Conservation (phyloP, 2,113 vertebrate genomes). For the Sprattus sprattus region DNA sequence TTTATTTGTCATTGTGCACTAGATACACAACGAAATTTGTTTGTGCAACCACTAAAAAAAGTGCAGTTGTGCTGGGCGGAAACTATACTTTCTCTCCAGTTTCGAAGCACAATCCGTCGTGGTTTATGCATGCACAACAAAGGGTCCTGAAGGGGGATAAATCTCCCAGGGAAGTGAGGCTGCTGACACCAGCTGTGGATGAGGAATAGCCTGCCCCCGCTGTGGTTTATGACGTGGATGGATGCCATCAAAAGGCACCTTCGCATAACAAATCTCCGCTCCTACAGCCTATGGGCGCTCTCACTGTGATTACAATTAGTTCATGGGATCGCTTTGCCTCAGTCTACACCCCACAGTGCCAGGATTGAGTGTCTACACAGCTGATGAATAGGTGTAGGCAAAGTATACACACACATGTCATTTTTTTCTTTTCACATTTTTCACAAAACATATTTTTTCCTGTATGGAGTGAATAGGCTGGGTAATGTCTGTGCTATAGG, state of each 20-base stretch:
- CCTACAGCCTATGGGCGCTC: neutral
- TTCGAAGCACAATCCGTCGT: neutral
- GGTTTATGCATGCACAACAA: neutral
- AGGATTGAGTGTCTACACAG: neutral
- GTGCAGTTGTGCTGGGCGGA: no score
- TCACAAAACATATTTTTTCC: conserved; percentile 32
- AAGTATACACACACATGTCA: neutral
- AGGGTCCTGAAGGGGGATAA: neutral
- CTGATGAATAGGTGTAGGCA: neutral
- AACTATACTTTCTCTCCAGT: neutral
- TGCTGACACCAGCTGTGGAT: neutral
- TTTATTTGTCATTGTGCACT: no score
- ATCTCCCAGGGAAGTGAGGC: neutral
- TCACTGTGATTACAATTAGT: neutral
- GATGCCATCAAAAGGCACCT: neutral
- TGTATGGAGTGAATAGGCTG: conserved; percentile 21
- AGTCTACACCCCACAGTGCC: neutral
- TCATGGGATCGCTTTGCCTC: neutral
- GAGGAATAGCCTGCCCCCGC: neutral
- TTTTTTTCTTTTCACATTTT: conserved; percentile 20
- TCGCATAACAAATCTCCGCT: neutral
- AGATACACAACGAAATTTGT: no score
- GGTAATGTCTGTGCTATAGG: conserved; percentile 23
- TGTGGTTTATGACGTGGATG: neutral
- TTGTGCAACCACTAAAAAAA: no score